Percentiles rank a stretch among this genome's conserved stretches.
Conservation (phyloP, 2,888 invertebrate species). For the Boloria euphrosyne region DNA sequence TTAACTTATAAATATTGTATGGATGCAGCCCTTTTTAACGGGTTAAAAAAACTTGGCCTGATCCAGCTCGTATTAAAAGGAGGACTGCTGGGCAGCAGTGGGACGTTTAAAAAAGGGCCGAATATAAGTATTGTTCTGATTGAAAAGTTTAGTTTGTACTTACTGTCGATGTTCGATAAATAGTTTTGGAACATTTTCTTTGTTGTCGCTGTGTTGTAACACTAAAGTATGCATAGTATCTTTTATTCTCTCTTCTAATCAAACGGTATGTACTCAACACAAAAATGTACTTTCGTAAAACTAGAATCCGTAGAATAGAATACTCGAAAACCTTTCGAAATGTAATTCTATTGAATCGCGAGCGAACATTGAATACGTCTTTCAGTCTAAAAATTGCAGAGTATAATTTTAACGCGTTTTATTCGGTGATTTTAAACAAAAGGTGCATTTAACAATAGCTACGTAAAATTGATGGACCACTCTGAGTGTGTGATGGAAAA, state of each 20-base stretch:
- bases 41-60: no score
- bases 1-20: no score
- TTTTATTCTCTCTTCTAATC: not conserved
- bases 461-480: conserved; percentile 18
- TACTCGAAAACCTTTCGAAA: conserved; percentile 5
- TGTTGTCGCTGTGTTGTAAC: no score
- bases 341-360: conserved; percentile 8
- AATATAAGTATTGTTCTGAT: no score
- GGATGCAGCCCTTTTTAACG: no score
- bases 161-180: no score
- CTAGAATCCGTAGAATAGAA: not conserved
- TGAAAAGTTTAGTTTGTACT: no score
- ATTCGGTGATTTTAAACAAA: conserved; percentile 28
- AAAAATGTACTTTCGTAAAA: not conserved
- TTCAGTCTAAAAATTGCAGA: conserved; percentile 15
- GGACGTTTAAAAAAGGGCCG: no score
- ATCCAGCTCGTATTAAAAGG: no score
- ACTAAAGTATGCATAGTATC: no score
- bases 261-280: not conserved
- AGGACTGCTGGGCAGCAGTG: no score
- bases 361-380: conserved; percentile 7
- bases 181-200: no score
- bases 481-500: conserved; percentile 7
- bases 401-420: conserved; percentile 19
- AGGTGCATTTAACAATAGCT: conserved; percentile 21